phyloP scores from a whole-genome alignment of 2,113 vertebrate genomes.

The Phalacrocorax aristotelis region DNA sequence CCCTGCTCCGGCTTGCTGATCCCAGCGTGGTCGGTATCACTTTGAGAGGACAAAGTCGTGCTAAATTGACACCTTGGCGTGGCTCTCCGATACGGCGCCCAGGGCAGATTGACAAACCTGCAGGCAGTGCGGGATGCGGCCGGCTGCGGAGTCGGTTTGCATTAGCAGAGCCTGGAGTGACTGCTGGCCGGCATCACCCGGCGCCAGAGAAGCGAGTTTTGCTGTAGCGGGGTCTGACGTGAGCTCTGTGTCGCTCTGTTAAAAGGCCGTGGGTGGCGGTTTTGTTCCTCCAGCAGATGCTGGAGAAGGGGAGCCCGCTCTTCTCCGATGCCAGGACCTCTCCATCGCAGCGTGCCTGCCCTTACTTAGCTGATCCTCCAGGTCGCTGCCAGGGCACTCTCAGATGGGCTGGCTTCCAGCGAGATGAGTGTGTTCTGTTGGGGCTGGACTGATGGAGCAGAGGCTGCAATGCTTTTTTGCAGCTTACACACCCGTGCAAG shows the following conservation, averaged over 20 bases:
- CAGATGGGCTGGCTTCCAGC: not conserved
- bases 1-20: constrained; percentile 48
- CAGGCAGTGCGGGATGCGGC: not conserved
- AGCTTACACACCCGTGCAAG: fast-evolving
- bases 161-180: not conserved
- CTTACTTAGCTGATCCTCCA: not conserved
- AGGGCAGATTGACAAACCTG: not conserved
- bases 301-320: not conserved
- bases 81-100: not conserved
- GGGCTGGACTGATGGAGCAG: not conserved
- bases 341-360: not conserved
- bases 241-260: fast-evolving
- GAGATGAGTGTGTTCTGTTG: not conserved
- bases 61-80: not conserved
- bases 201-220: not conserved
- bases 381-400: too few relatives aligned
- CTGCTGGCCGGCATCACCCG: not conserved
- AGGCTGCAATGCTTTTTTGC: not conserved
- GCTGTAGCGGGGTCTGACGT: not conserved
- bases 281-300: not conserved
- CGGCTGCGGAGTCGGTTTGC: not conserved
- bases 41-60: constrained; percentile 32
- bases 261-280: not conserved
- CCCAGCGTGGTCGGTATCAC: constrained; percentile 36
- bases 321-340: not conserved